Evolutionary conservation across 2,797 vertebrate species (phyloP).

Genomic region (Columba guinea): DNA sequence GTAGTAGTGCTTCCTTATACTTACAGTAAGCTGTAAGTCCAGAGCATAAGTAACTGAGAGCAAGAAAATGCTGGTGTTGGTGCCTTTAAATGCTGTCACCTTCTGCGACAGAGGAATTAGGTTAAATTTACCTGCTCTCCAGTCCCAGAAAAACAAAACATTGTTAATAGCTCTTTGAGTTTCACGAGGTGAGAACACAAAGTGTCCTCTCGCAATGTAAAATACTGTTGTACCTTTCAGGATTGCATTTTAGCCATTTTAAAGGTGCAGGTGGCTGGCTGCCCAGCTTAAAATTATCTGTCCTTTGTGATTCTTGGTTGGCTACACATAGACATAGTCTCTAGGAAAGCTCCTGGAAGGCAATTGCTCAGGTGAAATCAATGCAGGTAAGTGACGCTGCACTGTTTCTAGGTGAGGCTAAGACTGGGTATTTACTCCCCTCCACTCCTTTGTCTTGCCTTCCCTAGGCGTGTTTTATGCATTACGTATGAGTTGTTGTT

Average conservation of each 20-base stretch:
- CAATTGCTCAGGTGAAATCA: background rate
- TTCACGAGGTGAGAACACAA: background rate
- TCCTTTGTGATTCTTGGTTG: background rate
- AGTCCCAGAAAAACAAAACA: background rate
- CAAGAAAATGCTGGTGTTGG: background rate
- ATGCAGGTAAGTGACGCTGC: background rate
- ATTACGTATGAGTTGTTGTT: fast-evolving
- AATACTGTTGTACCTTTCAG: background rate
- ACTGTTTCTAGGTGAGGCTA: background rate
- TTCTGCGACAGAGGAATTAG: background rate
- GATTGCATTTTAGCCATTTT: background rate
- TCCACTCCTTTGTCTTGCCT: fast-evolving
- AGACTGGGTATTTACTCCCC: background rate
- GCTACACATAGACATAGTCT: background rate
- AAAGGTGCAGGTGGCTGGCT: background rate
- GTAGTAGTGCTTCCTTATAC: background rate
- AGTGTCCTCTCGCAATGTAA: background rate
- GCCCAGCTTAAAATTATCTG: background rate
- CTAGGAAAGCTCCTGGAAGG: background rate
- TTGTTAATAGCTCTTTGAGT: background rate
- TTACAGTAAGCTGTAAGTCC: background rate
- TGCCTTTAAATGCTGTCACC: background rate
- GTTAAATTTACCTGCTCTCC: background rate
- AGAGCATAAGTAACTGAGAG: background rate
- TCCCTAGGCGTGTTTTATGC: background rate